Base-by-base conservation (phyloP, 1,140 invertebrate genomes). In the Brachystomella parvula region DNA sequence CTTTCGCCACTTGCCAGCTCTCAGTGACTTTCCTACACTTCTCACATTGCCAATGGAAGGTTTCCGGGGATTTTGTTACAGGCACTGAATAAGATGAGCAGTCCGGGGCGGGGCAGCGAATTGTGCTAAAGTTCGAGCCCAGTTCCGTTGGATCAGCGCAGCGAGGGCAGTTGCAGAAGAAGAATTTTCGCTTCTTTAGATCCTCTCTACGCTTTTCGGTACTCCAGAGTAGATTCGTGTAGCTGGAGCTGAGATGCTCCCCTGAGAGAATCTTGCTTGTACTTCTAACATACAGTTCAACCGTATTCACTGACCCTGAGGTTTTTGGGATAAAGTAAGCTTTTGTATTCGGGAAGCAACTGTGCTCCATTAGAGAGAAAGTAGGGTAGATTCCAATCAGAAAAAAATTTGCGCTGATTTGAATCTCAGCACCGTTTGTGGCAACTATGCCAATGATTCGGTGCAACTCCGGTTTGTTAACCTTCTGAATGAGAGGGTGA, bases 171-270 rank as follows among this genome's bases (percentile, higher is more conserved):
- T 65, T 67, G 63, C 77, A 78, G 73, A 73, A 75, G 67, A 78
- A 78, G 59, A 74, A 74, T 63, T 77, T 77, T n/a, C 68, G 72
- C 47, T 71, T 71, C 60, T 76, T 74, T 9, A 78, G 57, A 69
- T 75, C 70, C 19, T 75, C 75, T 32, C 76, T 62, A 9, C 77
- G 57, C 39, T 75, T 75, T 19, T 72, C 67, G 1, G 77, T 78
- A 35, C 76, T 76, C 76, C 76, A 77, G 12, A 78, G 70, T 2
- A 73, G 49, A 47, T 78, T 76, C 28, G 76, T 76, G 68, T 77
- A 76, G 64, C 73, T 75, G n/a, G 70, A 71, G 29, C 70, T 66
- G 12, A 78, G 67, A 62, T 75, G 76, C 9, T 77, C 73, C 9
- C 76, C 77, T 17, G 63, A 64, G 24, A 67, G 66, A 28, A 78